These are phyloP conservation scores for Lepus americanus DNA, from an alignment of 2,113 vertebrate species.

Conservation along the genomic window DNA sequence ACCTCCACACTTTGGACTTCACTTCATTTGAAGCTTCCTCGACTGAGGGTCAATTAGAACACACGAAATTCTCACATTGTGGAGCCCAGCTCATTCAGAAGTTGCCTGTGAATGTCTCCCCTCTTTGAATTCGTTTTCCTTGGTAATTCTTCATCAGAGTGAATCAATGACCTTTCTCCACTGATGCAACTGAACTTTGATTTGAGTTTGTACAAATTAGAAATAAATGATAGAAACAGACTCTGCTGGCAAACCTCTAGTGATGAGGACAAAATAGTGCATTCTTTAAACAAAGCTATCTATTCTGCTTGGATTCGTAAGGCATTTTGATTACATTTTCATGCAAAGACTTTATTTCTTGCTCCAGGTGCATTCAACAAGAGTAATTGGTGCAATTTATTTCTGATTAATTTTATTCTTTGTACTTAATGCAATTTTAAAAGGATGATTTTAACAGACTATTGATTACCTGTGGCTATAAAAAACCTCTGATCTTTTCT, in stretches of 20 bases:
- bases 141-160: constrained; percentile 7
- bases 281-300: constrained; percentile 32
- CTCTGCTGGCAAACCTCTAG: not conserved
- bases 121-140: not conserved
- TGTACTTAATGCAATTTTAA: constrained; percentile 66
- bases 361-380: constrained; percentile 33
- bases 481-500: not conserved
- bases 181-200: not conserved
- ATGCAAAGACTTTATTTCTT: constrained; percentile 51
- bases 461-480: constrained; percentile 47
- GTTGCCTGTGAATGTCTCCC: not conserved
- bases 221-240: not conserved
- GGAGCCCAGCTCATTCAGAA: not conserved
- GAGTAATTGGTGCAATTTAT: constrained; percentile 20
- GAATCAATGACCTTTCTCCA: not conserved
- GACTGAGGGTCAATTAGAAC: not conserved
- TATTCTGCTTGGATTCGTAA: constrained; percentile 29
- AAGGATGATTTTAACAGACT: constrained; percentile 52
- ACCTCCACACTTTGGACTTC: not conserved
- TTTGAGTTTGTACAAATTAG: constrained; percentile 44
- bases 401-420: constrained; percentile 60
- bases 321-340: constrained; percentile 48
- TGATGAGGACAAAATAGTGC: not conserved
- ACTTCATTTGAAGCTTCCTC: not conserved
- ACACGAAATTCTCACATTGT: not conserved